These are phyloP conservation scores for Capitulum mitella DNA, from an alignment of 2,888 invertebrate genomes.

Conservation along the genomic window DNA sequence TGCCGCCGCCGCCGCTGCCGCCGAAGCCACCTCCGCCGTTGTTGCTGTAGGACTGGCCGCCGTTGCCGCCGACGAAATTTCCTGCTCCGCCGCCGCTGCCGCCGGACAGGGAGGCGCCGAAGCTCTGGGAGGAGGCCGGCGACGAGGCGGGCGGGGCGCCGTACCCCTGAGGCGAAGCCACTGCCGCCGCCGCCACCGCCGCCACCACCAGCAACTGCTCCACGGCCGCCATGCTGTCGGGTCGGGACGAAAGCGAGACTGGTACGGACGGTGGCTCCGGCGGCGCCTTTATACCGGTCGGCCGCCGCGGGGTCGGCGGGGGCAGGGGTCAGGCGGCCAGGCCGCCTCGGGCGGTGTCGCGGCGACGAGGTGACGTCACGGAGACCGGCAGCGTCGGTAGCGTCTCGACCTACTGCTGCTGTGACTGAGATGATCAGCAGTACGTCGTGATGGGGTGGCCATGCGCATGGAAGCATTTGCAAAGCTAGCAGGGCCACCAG, in stretches of 20 bases:
- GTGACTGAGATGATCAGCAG: too few relatives aligned
- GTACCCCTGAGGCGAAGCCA: background rate
- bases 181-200: background rate
- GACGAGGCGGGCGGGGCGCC: conserved; percentile 6
- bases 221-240: background rate
- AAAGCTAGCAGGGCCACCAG: too few relatives aligned
- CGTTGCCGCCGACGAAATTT: too few relatives aligned
- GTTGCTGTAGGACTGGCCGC: too few relatives aligned
- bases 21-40: background rate
- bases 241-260: background rate
- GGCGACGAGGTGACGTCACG: too few relatives aligned
- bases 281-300: background rate
- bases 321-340: background rate
- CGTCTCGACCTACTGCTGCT: too few relatives aligned
- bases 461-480: too few relatives aligned
- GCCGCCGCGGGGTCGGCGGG: too few relatives aligned
- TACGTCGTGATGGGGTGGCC: too few relatives aligned
- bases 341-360: too few relatives aligned
- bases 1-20: background rate
- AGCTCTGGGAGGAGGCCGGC: too few relatives aligned
- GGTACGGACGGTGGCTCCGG: background rate
- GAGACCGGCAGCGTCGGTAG: too few relatives aligned
- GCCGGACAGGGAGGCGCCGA: background rate
- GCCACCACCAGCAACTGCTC: background rate
- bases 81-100: background rate